Conservation (phyloP, 2,113 vertebrate genomes). For the Rhodinocichla rosea region DNA sequence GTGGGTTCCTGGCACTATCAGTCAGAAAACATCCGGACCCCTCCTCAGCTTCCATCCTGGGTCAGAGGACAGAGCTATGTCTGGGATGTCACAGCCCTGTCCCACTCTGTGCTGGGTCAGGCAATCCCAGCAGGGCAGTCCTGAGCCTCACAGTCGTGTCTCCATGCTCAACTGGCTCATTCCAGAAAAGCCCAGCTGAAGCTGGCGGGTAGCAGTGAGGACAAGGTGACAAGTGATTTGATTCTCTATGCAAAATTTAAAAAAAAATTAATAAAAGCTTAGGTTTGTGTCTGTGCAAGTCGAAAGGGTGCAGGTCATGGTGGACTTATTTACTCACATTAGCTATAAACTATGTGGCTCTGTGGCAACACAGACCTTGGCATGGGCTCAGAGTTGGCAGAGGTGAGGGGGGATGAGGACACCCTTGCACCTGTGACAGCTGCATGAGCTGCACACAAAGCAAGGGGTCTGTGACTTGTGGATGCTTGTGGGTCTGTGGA, state of each 20-base stretch:
- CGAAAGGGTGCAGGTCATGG: accelerated
- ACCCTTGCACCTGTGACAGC: not conserved
- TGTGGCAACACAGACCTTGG: accelerated
- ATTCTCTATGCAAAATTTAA: not conserved
- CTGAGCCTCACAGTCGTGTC: accelerated
- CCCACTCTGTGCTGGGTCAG: accelerated
- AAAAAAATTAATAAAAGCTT: not conserved
- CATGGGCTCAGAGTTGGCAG: accelerated
- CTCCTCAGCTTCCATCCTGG: not conserved
- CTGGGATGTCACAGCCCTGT: not conserved
- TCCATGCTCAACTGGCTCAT: accelerated
- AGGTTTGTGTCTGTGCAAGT: not conserved
- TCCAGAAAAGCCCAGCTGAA: not conserved
- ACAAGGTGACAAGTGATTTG: not conserved
- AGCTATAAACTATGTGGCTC: not conserved
- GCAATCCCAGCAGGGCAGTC: not conserved
- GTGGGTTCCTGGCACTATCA: not conserved
- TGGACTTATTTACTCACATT: accelerated
- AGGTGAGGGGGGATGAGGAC: not conserved
- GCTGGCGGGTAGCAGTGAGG: accelerated
- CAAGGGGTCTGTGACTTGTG: not conserved
- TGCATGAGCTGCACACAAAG: accelerated
- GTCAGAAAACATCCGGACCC: not conserved
- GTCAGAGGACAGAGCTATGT: not conserved
- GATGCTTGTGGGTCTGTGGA: not conserved